These are phyloP conservation scores for Ellobius talpinus DNA, from an alignment of 2,113 vertebrate genomes.

Conservation along the genomic window DNA sequence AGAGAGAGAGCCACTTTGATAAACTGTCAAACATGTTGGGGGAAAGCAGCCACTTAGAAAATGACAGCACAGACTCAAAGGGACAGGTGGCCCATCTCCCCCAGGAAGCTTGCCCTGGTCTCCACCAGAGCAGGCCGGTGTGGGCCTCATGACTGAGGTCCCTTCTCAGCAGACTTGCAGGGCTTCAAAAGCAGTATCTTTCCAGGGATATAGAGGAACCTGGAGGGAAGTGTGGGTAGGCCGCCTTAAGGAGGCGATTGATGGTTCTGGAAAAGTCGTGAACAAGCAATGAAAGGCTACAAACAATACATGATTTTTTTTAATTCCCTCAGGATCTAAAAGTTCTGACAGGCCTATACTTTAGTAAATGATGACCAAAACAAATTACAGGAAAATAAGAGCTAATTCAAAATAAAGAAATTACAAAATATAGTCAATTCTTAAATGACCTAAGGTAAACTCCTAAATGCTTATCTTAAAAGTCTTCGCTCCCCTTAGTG, in stretches of 20 bases:
- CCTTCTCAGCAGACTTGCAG: background rate
- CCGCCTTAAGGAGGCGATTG: background rate
- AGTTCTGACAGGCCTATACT: background rate
- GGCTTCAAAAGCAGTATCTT: background rate
- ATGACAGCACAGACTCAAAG: background rate
- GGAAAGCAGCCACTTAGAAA: background rate
- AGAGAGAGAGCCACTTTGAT: accelerated
- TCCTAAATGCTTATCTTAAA: background rate
- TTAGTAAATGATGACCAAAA: background rate
- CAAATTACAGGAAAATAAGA: background rate
- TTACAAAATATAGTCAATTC: background rate
- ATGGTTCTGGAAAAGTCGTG: too few species aligned
- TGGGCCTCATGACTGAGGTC: background rate
- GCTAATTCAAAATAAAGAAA: too few species aligned
- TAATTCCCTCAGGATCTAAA: background rate
- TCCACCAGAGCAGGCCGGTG: background rate
- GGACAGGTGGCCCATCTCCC: background rate
- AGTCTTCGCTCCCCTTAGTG: too few species aligned
- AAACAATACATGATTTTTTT: too few species aligned
- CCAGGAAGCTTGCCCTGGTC: too few species aligned
- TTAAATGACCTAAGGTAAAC: too few species aligned
- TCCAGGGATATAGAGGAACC: background rate
- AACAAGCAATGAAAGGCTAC: background rate
- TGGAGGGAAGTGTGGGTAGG: background rate
- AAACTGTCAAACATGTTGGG: too few species aligned